phyloP scores from a whole-genome alignment of 1,140 invertebrate species.

The Penaeus indicus region DNA sequence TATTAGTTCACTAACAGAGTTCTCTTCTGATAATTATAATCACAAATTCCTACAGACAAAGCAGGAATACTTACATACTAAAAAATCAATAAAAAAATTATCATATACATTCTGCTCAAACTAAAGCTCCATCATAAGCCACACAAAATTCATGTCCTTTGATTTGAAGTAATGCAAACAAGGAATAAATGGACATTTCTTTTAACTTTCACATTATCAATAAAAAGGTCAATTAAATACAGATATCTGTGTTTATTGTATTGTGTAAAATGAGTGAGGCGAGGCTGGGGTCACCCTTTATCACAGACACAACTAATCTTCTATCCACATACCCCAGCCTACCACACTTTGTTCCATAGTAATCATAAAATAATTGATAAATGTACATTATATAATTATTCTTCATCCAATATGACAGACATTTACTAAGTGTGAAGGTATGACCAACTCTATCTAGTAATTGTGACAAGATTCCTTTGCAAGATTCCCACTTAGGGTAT shows the following conservation, averaged over 20 bases:
- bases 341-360: slow-evolving; percentile 35
- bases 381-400: slow-evolving; percentile 59
- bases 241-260: slow-evolving; percentile 40
- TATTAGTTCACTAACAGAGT: no score
- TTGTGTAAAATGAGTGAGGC: slow-evolving; percentile 54
- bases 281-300: slow-evolving; percentile 52
- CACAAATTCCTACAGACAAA: no score
- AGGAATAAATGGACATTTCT: not conserved
- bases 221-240: not conserved
- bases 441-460: not conserved
- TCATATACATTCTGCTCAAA: no score
- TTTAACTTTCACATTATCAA: slow-evolving; percentile 16
- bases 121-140: no score
- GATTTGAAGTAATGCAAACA: no score
- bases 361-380: slow-evolving; percentile 52
- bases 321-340: slow-evolving; percentile 55
- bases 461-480: slow-evolving; percentile 29
- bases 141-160: no score
- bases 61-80: no score
- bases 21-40: no score
- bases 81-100: no score
- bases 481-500: not conserved
- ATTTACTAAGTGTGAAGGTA: no score
- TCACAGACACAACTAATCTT: slow-evolving; percentile 57
- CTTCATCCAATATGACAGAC: slow-evolving; percentile 18